phyloP scores from a whole-genome alignment of 2,113 vertebrate genomes.

The Pygoscelis antarcticus region DNA sequence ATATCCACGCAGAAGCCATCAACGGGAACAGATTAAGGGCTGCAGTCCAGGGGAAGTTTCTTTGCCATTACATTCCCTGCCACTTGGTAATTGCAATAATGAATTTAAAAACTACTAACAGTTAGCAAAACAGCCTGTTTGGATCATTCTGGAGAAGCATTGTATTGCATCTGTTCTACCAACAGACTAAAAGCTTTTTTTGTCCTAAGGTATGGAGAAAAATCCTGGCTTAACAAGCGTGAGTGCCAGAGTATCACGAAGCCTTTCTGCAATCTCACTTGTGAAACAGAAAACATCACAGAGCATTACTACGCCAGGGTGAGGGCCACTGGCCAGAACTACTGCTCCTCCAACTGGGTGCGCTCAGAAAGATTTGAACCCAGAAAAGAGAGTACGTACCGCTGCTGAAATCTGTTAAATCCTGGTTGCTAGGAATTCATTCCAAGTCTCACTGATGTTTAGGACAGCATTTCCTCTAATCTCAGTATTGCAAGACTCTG shows the following conservation, averaged over 20 bases:
- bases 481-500: background rate
- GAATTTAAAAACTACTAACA: background rate
- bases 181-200: background rate
- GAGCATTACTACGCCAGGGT: constrained; percentile 71
- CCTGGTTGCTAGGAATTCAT: background rate
- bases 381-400: constrained; percentile 68
- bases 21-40: background rate
- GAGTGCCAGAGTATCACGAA: constrained; percentile 71
- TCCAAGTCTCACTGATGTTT: no score
- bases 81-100: background rate
- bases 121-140: background rate
- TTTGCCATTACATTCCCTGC: background rate
- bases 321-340: background rate
- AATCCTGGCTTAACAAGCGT: constrained; percentile 56
- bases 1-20: background rate
- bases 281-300: constrained; percentile 36
- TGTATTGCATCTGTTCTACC: background rate
- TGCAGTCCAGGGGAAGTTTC: background rate
- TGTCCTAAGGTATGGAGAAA: constrained; percentile 72
- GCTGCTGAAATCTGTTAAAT: background rate
- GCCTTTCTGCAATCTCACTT: constrained; percentile 73
- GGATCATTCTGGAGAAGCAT: background rate
- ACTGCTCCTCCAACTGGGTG: constrained; percentile 27
- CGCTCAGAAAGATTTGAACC: constrained; percentile 57
- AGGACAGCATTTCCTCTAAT: background rate